A percentile compares a stretch with the other conserved stretches of the same genome.
phyloP scores from a whole-genome alignment of 1,140 invertebrate genomes.

The Ceratosolen solmsi region DNA sequence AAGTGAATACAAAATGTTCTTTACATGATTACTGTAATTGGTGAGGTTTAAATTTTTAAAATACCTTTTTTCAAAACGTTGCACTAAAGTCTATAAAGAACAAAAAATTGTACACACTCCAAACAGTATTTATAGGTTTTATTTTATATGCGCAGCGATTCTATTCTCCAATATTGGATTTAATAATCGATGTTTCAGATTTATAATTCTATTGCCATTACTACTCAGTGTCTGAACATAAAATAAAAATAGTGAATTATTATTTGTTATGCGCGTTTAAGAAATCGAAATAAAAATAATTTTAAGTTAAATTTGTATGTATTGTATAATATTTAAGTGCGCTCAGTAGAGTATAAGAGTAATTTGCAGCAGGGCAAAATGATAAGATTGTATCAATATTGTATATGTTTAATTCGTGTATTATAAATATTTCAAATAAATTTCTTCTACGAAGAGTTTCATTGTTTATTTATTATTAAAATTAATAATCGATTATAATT shows the following conservation, averaged over 20 bases:
- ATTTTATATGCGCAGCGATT: conserved; percentile 28
- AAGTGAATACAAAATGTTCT: conserved; percentile 37
- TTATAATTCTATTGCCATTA: conserved; percentile 13
- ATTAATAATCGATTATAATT: neutral
- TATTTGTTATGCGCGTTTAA: conserved; percentile 37
- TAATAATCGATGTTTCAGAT: conserved; percentile 29
- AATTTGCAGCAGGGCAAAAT: conserved; percentile 35
- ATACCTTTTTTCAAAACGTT: neutral
- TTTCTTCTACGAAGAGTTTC: conserved; percentile 51
- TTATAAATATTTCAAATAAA: conserved; percentile 52
- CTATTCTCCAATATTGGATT: conserved; percentile 49
- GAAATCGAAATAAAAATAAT: conserved; percentile 52
- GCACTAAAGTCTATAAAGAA: conserved; percentile 32
- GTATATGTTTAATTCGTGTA: conserved; percentile 53
- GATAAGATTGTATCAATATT: conserved; percentile 51
- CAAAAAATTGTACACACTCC: conserved; percentile 36
- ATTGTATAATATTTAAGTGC: conserved; percentile 52
- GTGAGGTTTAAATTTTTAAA: conserved; percentile 30
- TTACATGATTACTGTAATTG: conserved; percentile 22
- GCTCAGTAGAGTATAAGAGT: conserved; percentile 35
- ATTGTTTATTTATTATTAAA: neutral
- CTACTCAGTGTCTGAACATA: conserved; percentile 1
- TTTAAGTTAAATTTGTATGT: conserved; percentile 55
- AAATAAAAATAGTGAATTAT: conserved; percentile 20
- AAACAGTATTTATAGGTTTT: conserved; percentile 53